Base-by-base conservation (phyloP, 1,140 invertebrate species). In the Aphidius ervi region DNA sequence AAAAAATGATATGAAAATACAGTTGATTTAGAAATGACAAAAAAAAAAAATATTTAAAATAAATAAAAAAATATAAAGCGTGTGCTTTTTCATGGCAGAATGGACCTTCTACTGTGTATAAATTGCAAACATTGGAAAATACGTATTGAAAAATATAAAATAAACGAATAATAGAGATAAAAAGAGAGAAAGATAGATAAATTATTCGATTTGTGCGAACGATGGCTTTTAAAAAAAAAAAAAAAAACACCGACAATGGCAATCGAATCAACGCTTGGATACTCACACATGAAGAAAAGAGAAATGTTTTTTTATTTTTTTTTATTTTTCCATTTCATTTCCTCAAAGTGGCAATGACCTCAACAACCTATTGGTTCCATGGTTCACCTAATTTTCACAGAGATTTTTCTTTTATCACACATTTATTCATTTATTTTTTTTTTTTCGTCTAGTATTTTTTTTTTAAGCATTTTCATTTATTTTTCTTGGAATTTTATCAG, bases 261-360 rank as follows among this genome's bases (percentile, higher is more conserved):
- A 57, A 49, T 57, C 48, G 50, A 48, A 39, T 31, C 16, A 48
- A 57, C 47, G 60, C 39, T 39, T 41, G 40, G 52, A 54, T 54
- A 41, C 42, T 54, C 52, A 37, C 52, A 54, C 23, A 54, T 40
- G 52, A 54, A 40, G 23, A 31, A 31, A 31, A 2, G 23, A 40
- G 23, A 31, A 31, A 31, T 4, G 23, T 31, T 31, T 31, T 31
- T 31, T 31, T 31, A n/a, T 31, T 31, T 31, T 1, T 31, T 31
- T 31, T 31, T 31, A 31, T 31, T 54, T 40, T 54, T 54, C 42
- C 52, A 54, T 54, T 54, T 54, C 52, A 40, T 54, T 54, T 54
- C 52, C 52, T 54, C 52, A 54, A 40, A 39, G 52, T 54, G 52
- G 52, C 52, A 40, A 54, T 54, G 52, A 54, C 52, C 52, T 54